A percentile compares a stretch with the other conserved stretches of the same genome.
Conservation (phyloP, 1,140 invertebrate genomes). For the Caenorhabditis brenneri region DNA sequence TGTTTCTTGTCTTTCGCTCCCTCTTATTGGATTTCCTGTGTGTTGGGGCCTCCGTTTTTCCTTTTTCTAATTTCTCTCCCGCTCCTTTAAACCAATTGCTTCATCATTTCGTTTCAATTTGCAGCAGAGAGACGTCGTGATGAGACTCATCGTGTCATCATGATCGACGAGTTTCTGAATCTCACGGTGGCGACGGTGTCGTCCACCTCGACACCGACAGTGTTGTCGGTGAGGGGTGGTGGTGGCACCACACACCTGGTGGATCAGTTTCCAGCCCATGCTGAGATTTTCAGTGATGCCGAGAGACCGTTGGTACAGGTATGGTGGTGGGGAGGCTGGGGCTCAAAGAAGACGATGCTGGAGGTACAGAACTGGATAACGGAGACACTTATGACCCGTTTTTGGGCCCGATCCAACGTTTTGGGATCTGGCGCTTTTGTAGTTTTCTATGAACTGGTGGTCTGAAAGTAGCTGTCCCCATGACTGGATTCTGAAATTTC, state of each 20-base stretch:
- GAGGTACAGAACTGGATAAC: too few species aligned
- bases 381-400: too few species aligned
- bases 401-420: too few species aligned
- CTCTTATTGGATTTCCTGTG: constrained; percentile 29
- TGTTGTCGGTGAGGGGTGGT: background rate
- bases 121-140: background rate
- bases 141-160: background rate
- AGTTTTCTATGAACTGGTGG: too few species aligned
- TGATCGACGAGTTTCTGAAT: constrained; percentile 26
- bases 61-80: background rate
- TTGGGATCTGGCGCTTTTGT: too few species aligned
- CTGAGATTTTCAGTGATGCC: constrained; percentile 19
- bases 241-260: background rate
- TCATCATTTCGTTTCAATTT: background rate
- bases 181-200: background rate
- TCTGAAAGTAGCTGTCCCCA: too few species aligned
- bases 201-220: background rate
- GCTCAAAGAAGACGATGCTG: background rate
- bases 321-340: background rate
- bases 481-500: too few species aligned
- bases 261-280: constrained; percentile 16
- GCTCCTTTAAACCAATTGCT: background rate
- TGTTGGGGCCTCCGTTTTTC: background rate
- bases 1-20: background rate
- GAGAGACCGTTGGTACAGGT: constrained; percentile 23